Conservation (phyloP, 2,797 vertebrate species). For the Gymnocypris eckloni region DNA sequence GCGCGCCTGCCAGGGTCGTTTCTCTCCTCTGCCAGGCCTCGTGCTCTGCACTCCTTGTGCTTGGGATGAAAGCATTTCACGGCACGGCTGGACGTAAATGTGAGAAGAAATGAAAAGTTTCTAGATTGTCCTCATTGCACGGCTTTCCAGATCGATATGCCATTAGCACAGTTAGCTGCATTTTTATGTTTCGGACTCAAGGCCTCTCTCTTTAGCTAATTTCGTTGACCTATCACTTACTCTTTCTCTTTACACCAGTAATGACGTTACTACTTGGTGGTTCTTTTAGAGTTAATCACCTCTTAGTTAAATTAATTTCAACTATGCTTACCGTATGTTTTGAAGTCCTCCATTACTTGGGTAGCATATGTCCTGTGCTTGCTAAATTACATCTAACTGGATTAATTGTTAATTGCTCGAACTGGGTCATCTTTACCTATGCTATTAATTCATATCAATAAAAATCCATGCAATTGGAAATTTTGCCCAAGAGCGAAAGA, state of each 20-base stretch:
- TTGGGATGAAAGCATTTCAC: background rate
- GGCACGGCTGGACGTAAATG: background rate
- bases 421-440: background rate
- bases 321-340: constrained; percentile 47
- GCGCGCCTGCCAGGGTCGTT: background rate
- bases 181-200: background rate
- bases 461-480: background rate
- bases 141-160: background rate
- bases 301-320: background rate
- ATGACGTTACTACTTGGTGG: background rate
- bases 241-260: background rate
- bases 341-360: constrained; percentile 64
- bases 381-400: constrained; percentile 63
- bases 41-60: background rate
- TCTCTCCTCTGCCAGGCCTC: constrained; percentile 12
- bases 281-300: background rate
- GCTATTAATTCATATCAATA: background rate
- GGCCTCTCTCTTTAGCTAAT: background rate
- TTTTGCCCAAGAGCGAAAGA: background rate
- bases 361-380: constrained; percentile 17
- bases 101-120: background rate
- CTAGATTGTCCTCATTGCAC: background rate
- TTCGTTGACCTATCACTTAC: background rate
- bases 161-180: background rate
- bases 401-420: background rate